Evolutionary conservation across 2,113 vertebrate genomes (phyloP).

Genomic region (Cyphomyrus discorhynchus): DNA sequence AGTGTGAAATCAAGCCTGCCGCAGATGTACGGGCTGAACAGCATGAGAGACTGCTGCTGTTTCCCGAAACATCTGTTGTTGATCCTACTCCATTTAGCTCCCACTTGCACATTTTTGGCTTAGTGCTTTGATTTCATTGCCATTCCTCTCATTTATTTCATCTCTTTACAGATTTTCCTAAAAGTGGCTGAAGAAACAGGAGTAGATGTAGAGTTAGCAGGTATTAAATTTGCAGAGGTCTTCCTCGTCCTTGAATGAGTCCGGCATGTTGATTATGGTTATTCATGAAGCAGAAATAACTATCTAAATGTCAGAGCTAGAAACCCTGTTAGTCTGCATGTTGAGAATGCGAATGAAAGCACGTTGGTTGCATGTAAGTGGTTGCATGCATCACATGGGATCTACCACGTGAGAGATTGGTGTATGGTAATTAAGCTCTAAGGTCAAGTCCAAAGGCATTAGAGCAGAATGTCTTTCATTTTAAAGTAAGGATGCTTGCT

Average conservation of each 20-base stretch:
- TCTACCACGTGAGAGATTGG: neutral
- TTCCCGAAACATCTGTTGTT: neutral
- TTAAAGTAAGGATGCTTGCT: neutral
- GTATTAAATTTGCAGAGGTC: slow-evolving; percentile 48
- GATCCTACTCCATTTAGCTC: neutral
- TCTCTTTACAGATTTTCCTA: slow-evolving; percentile 79
- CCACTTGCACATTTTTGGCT: neutral
- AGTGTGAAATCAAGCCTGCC: neutral
- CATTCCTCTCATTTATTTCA: neutral
- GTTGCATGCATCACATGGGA: neutral
- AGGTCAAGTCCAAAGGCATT: neutral
- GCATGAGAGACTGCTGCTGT: neutral
- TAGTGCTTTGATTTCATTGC: neutral
- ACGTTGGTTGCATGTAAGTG: neutral
- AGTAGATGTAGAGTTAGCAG: slow-evolving; percentile 76
- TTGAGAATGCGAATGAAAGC: neutral
- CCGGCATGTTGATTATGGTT: slow-evolving; percentile 38
- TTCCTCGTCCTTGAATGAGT: neutral
- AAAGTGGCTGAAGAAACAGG: slow-evolving; percentile 91
- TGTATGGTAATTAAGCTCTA: neutral
- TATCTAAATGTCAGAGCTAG: slow-evolving; percentile 5
- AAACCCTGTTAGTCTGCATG: neutral
- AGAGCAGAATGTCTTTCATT: neutral
- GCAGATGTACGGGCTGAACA: neutral
- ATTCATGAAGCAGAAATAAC: slow-evolving; percentile 45